phyloP scores from a whole-genome alignment of 2,888 invertebrate species.

The Malthinus seriepunctatus region DNA sequence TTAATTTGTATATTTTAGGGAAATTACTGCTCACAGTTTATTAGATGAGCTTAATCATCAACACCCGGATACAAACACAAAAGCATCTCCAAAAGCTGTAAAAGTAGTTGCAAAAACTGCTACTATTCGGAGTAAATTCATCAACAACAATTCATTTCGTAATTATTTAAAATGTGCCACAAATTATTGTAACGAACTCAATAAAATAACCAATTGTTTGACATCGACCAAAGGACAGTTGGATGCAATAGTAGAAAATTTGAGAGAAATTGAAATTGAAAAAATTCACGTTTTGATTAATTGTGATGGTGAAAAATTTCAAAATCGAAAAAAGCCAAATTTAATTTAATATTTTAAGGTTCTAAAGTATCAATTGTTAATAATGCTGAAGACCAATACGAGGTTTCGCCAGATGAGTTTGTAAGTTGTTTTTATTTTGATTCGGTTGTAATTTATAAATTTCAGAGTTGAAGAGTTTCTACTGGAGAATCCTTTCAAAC shows the following conservation, averaged over 20 bases:
- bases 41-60: neutral
- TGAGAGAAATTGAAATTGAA: neutral
- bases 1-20: neutral
- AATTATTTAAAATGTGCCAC: conserved; percentile 1
- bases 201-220: neutral
- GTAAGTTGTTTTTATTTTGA: too few relatives aligned
- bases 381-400: too few relatives aligned
- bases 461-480: too few relatives aligned
- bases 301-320: too few relatives aligned
- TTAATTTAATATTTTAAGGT: too few relatives aligned
- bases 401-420: too few relatives aligned
- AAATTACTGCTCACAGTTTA: neutral
- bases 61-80: neutral
- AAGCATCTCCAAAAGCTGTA: neutral
- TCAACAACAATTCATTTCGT: neutral
- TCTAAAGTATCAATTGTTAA: too few relatives aligned
- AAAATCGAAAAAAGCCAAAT: neutral
- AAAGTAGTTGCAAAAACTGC: neutral
- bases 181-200: neutral
- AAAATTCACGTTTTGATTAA: neutral
- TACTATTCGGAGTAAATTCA: conserved; percentile 6
- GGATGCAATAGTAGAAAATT: neutral
- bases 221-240: neutral
- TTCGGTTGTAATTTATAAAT: too few relatives aligned
- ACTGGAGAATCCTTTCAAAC: too few relatives aligned